Conservation (phyloP, 2,113 vertebrate genomes). For the Eleginops maclovinus region DNA sequence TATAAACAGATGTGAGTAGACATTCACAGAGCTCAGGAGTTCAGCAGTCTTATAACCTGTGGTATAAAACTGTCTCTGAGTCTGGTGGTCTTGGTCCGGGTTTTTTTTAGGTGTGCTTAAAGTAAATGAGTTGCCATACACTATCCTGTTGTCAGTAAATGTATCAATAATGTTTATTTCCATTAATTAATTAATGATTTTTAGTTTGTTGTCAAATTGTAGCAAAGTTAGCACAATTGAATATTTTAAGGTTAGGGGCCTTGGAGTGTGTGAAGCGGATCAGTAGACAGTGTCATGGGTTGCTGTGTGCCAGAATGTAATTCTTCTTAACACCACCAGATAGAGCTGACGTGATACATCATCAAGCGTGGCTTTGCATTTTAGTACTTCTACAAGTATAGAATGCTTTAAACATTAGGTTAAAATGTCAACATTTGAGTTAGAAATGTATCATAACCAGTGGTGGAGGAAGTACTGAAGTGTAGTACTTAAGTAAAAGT, state of each 20-base stretch:
- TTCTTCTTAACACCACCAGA: neutral
- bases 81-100: too few relatives aligned
- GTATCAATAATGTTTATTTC: neutral
- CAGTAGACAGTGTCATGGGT: neutral
- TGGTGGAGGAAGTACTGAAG: too few relatives aligned
- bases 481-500: too few relatives aligned
- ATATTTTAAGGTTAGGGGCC: neutral
- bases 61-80: too few relatives aligned
- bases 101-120: too few relatives aligned
- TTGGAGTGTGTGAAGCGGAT: neutral
- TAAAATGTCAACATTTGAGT: neutral
- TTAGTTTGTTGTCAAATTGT: neutral
- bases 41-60: too few relatives aligned
- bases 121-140: neutral
- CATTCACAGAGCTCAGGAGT: too few relatives aligned
- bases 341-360: neutral
- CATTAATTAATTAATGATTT: neutral
- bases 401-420: neutral
- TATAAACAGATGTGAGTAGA: too few relatives aligned
- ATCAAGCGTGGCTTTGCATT: neutral
- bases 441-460: too few relatives aligned
- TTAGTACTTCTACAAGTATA: neutral
- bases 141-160: neutral
- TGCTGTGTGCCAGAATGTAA: neutral
- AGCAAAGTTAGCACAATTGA: neutral